Evolutionary conservation across 2,888 invertebrate species (phyloP).

Genomic region (Blastobasis lacticolella): DNA sequence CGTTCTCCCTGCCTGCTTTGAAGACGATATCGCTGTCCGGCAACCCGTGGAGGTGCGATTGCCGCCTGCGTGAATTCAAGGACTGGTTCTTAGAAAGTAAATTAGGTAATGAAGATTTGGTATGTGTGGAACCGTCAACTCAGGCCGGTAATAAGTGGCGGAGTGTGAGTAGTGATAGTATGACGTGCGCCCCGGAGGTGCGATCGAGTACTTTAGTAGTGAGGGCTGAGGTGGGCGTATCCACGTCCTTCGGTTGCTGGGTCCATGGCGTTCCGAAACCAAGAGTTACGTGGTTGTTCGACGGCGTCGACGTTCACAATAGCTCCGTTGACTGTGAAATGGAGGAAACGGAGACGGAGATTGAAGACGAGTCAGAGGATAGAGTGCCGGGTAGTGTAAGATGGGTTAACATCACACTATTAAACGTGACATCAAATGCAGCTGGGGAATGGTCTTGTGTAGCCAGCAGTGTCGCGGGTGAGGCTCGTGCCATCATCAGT

Average conservation of each 20-base stretch:
- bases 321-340: conserved; percentile 63
- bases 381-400: conserved; percentile 66
- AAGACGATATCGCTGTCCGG: conserved; percentile 87
- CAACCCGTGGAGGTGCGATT: conserved; percentile 94
- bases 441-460: conserved; percentile 91
- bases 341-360: conserved; percentile 57
- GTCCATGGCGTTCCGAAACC: conserved; percentile 90
- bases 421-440: conserved; percentile 86
- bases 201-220: conserved; percentile 75
- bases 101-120: conserved; percentile 82
- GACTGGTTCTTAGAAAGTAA: conserved; percentile 88
- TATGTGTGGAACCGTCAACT: conserved; percentile 81
- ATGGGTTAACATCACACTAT: conserved; percentile 89
- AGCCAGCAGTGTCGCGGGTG: conserved; percentile 80
- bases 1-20: conserved; percentile 81
- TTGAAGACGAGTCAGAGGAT: conserved; percentile 58
- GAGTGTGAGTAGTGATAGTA: conserved; percentile 81
- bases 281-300: conserved; percentile 86
- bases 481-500: conserved; percentile 76
- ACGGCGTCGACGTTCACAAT: conserved; percentile 74
- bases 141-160: conserved; percentile 85
- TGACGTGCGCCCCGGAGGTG: conserved; percentile 88
- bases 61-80: conserved; percentile 86
- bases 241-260: conserved; percentile 87
- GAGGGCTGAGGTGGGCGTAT: conserved; percentile 86